phyloP scores from a whole-genome alignment of 2,888 invertebrate species.

The Spodoptera littoralis region DNA sequence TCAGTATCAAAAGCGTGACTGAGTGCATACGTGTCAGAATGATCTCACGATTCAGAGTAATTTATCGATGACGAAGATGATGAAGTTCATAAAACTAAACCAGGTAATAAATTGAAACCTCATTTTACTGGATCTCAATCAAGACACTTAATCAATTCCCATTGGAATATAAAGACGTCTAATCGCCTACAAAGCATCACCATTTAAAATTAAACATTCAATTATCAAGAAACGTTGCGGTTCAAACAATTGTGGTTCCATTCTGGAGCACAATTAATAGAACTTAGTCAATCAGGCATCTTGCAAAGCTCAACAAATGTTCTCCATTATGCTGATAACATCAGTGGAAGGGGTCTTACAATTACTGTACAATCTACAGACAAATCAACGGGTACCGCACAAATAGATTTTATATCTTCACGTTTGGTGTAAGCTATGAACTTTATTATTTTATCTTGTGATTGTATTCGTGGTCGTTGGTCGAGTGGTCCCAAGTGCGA shows the following conservation, averaged over 20 bases:
- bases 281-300: slow-evolving; percentile 70
- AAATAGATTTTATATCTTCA: slow-evolving; percentile 80
- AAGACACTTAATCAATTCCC: slow-evolving; percentile 35
- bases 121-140: slow-evolving; percentile 26
- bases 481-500: no score
- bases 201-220: slow-evolving; percentile 61
- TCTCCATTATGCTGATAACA: slow-evolving; percentile 73
- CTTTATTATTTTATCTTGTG: neutral
- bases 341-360: slow-evolving; percentile 67
- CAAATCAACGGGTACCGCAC: slow-evolving; percentile 77
- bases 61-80: neutral
- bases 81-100: neutral
- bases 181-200: slow-evolving; percentile 41
- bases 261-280: slow-evolving; percentile 63
- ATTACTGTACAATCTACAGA: slow-evolving; percentile 73
- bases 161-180: slow-evolving; percentile 34
- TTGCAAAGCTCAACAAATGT: slow-evolving; percentile 65
- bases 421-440: slow-evolving; percentile 54
- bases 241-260: slow-evolving; percentile 38
- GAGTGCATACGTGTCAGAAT: no score
- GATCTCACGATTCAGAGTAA: neutral
- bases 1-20: no score
- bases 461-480: no score
- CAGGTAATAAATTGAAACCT: no score
- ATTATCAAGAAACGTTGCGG: slow-evolving; percentile 50